Evolutionary conservation across 2,797 vertebrate species (phyloP), one percentile per base, ranked within the genome.

Genomic region (Thamnophis elegans): DNA sequence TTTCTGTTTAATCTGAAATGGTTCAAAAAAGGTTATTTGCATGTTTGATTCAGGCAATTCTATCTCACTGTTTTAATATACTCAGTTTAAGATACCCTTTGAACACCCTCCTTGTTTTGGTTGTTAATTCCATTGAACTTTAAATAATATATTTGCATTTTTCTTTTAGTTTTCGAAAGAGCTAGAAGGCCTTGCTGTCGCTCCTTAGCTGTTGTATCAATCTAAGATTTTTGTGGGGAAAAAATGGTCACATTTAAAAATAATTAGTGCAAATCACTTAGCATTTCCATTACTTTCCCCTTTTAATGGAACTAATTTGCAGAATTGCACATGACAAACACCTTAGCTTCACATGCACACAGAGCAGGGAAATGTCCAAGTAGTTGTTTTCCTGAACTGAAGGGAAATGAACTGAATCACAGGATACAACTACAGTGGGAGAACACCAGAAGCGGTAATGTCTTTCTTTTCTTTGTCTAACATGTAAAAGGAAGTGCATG

Each of bases 211-310:
- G 12, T 28, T 85, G n/a, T 20, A 85, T 32, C 26, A 55, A 42
- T 73, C 20, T 53, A 54, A 47, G n/a, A 42, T 68, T 36, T n/a
- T 89, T 1, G 28, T 86, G 73, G 58, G 22, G 6, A 89, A 91
- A 58, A 91, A 58, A 25, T 56, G 6, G 11, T 25, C 16, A 47
- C 22, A 89, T 62, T 85, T 62, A 85, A 89, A 58, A 93, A 85
- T 89, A 91, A 88, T 55, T 91, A 91, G 28, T 20, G 68, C 54
- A 93, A 93, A 51, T 22, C 32, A n/a, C 25, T 58, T 26, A n/a
- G 28, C 54, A 13, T 87, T 55, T 87, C 22, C 10, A 13, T 9
- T 13, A 55, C 10, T 32, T 42, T 9, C 2, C 18, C 10, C 18
- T 53, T 26, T n/a, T 54, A 59, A 13, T 88, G 36, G 68, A 91